Conservation (phyloP, 2,113 vertebrate genomes). For the Piaya cayana region DNA sequence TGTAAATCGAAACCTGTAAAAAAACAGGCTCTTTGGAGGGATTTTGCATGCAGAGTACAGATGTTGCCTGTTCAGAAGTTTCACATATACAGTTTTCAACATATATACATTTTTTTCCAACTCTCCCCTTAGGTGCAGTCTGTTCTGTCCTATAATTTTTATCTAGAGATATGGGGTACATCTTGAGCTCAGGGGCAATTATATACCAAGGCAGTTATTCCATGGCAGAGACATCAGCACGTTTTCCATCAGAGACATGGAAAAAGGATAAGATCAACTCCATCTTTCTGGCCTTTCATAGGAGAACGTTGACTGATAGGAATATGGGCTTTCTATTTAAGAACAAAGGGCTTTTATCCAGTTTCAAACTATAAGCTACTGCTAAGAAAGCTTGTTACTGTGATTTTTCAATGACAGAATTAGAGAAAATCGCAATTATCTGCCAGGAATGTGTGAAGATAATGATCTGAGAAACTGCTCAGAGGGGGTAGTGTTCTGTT, state of each 20-base stretch:
- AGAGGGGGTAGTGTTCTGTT: background rate
- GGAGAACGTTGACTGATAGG: background rate
- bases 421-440: constrained; percentile 54
- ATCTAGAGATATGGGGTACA: background rate
- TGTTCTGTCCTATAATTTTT: background rate
- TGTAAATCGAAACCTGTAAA: background rate
- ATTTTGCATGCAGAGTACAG: background rate
- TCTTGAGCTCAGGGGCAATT: background rate
- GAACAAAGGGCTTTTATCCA: constrained; percentile 45
- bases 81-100: background rate
- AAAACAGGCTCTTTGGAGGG: background rate
- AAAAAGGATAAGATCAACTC: constrained; percentile 9
- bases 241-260: background rate
- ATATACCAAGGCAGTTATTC: background rate
- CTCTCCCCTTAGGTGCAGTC: background rate
- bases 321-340: constrained; percentile 27
- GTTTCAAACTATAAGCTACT: background rate
- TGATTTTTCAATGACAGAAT: constrained; percentile 41
- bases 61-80: background rate
- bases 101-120: background rate
- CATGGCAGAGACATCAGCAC: background rate
- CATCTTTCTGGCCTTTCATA: constrained; percentile 29
- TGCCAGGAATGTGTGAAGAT: constrained; percentile 44
- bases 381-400: background rate
- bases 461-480: constrained; percentile 28